phyloP scores from a whole-genome alignment of 2,113 vertebrate genomes.

The Scopus umbretta region DNA sequence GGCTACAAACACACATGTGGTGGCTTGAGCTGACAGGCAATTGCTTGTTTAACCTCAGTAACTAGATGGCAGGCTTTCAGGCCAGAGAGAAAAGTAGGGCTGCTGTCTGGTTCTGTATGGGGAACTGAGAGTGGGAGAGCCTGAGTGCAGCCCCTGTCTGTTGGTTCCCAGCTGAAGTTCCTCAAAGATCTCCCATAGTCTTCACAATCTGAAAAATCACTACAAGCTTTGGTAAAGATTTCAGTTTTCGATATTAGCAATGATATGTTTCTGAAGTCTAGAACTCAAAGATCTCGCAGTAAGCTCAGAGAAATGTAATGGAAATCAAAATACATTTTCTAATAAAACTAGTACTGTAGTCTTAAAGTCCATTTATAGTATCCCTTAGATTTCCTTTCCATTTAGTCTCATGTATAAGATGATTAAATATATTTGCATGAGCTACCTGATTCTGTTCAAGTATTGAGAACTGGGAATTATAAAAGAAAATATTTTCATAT shows the following conservation, averaged over 20 bases:
- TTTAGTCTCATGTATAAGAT: not conserved
- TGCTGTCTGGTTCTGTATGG: not conserved
- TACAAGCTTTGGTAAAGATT: not conserved
- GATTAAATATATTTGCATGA: not conserved
- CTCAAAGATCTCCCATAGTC: fast-evolving
- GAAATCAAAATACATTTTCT: not conserved
- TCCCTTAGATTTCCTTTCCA: not conserved
- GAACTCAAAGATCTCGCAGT: not conserved
- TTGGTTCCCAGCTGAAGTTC: not conserved
- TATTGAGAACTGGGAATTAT: not conserved
- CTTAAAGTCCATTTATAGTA: not conserved
- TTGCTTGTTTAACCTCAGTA: not conserved
- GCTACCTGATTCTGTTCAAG: not conserved
- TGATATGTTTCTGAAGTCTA: not conserved
- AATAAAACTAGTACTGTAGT: not conserved
- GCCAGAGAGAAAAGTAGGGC: not conserved
- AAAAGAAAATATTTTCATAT: not conserved
- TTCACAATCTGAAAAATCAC: not conserved
- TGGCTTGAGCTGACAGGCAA: not conserved
- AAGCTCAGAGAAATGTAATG: not conserved
- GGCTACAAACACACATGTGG: fast-evolving
- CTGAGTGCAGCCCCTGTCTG: not conserved
- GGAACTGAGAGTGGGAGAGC: not conserved
- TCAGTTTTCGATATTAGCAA: not conserved
- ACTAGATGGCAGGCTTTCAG: not conserved